A percentile compares a stretch with the other conserved stretches of the same genome.
These are phyloP conservation scores for Elegia similella DNA, from an alignment of 2,888 invertebrate genomes.

Conservation along the genomic window DNA sequence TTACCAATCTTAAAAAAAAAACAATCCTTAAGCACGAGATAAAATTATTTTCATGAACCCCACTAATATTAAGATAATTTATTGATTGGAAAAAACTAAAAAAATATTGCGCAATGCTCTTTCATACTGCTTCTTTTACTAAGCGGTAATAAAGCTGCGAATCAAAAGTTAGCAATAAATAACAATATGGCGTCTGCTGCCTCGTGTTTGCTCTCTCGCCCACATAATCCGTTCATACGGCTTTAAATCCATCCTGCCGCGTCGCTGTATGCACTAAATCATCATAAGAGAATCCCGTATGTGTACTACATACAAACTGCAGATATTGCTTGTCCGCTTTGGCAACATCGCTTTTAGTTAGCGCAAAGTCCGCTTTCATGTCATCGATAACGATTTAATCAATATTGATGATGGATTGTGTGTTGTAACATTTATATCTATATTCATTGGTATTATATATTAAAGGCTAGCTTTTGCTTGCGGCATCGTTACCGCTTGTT, in stretches of 20 bases:
- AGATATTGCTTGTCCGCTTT: conserved; percentile 52
- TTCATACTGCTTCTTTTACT: conserved; percentile 50
- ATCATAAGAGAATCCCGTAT: conserved; percentile 79
- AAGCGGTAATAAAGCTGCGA: conserved; percentile 73
- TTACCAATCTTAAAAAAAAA: too few species aligned
- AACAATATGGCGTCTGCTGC: conserved; percentile 77
- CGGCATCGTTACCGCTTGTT: too few species aligned
- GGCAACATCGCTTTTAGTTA: conserved; percentile 45
- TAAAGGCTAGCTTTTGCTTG: too few species aligned
- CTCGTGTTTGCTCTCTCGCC: conserved; percentile 80
- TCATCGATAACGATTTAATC: conserved; percentile 14
- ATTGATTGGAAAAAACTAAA: conserved; percentile 16
- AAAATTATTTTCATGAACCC: too few species aligned
- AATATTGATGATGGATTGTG: conserved; percentile 4
- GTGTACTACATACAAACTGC: conserved; percentile 49
- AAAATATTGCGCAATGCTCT: conserved; percentile 30
- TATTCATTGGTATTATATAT: not conserved
- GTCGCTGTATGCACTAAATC: conserved; percentile 76
- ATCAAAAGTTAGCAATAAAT: conserved; percentile 77
- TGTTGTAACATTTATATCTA: not conserved
- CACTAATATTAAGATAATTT: not conserved
- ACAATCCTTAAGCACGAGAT: too few species aligned
- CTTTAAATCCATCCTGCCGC: conserved; percentile 78
- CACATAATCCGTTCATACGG: conserved; percentile 80
- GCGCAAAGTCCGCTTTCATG: conserved; percentile 14